These are phyloP conservation scores for Nomada fabriciana DNA, from an alignment of 2,888 invertebrate genomes.

Conservation along the genomic window DNA sequence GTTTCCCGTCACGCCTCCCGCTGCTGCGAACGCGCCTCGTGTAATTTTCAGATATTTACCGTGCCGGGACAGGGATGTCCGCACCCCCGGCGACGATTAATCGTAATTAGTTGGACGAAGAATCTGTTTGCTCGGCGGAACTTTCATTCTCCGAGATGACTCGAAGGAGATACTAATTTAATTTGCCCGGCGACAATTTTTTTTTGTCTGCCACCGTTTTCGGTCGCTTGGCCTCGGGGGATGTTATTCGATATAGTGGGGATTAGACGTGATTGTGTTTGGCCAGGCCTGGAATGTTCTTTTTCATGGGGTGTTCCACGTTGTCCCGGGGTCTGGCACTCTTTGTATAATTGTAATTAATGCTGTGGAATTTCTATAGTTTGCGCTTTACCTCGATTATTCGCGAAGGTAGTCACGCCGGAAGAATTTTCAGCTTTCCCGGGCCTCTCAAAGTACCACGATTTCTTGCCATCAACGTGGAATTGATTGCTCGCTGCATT, in stretches of 20 bases:
- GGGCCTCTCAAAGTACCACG: too few species aligned
- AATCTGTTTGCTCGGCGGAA: constrained; percentile 4
- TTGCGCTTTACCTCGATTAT: too few species aligned
- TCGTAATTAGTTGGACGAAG: constrained; percentile 26
- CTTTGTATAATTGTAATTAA: neutral
- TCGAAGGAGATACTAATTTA: constrained; percentile 36
- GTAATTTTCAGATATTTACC: constrained; percentile 27
- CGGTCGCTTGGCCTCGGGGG: neutral
- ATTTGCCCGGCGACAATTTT: constrained; percentile 45
- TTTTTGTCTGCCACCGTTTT: constrained; percentile 1
- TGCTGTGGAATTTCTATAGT: too few species aligned
- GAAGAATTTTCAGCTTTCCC: too few species aligned
- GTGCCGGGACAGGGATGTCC: neutral
- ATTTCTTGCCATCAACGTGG: too few species aligned
- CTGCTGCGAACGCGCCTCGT: neutral
- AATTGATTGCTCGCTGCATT: too few species aligned
- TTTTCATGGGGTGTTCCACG: neutral
- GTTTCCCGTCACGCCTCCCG: neutral
- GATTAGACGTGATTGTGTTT: neutral
- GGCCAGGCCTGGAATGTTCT: neutral
- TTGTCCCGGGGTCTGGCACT: neutral
- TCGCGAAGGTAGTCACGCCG: too few species aligned
- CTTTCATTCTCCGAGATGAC: neutral
- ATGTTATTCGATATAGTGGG: neutral
- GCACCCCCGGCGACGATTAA: constrained; percentile 14